Base-by-base conservation (phyloP, 2,797 vertebrate species). In the Sus cebifrons region DNA sequence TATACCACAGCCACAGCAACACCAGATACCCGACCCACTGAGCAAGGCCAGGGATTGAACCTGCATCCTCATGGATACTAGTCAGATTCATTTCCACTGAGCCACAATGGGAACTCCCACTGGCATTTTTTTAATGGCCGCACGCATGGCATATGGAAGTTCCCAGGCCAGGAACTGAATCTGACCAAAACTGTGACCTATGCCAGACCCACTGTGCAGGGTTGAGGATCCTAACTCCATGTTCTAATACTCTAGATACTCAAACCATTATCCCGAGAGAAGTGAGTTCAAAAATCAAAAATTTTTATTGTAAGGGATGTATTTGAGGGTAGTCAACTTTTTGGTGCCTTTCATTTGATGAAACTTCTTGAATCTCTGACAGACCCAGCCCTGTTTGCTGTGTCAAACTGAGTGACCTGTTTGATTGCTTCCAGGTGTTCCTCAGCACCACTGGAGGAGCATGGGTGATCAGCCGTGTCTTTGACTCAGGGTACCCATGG, bases 381-480 rank as follows among this genome's bases (percentile, higher is more conserved):
- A 73, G 49, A 21, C n/a, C 32, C 85, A 77, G 20, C 4, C 21
- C 74, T 32, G 23, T 60, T 36, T 29, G 29, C 29, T 16, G 12
- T 11, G 29, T 70, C 44, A n/a, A 56, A 60, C 56, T 32, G 14
- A 92, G 74, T 29, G n/a, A 27, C 23, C 18, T 90, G 17, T 93
- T 21, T 6, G 4, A 83, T 95, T 89, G 82, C 67, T 97, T 96
- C 49, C 96, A 99, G 99, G 99, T 99, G 2, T 99, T 99, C 85
- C 96, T 99, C 82, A 99, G 99, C 98, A 99, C 99, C 15, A 97
- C 98, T 0, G 67, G 98, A 93, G 99, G 99, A 0, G 78, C 98
- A 6, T 99, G 99, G 99, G 97, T 99, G 68, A 5, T 99, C 0
- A 98, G 99, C 92, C 98, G 98, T 0, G 97, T 99, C 97, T 99